phyloP scores from a whole-genome alignment of 1,140 invertebrate species.

The Augochlora pura region DNA sequence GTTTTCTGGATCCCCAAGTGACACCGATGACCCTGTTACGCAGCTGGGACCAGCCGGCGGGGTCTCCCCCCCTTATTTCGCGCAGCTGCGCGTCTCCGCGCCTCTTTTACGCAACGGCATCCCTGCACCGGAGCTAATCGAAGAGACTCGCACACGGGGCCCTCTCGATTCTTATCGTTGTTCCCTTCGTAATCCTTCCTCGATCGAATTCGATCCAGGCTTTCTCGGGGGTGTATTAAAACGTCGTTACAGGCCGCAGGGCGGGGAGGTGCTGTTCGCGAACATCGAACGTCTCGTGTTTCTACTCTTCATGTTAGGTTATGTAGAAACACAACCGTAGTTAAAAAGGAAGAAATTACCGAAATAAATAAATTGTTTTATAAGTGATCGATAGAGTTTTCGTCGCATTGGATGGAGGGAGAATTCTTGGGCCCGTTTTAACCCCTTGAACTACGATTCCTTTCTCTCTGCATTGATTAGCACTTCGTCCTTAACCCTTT shows the following conservation, averaged over 20 bases:
- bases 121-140: constrained; percentile 60
- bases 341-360: too few species aligned
- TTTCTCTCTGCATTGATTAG: too few species aligned
- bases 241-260: constrained; percentile 53
- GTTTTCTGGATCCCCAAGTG: constrained; percentile 26
- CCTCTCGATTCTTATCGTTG: constrained; percentile 54
- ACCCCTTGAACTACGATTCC: too few species aligned
- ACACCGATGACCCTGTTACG: constrained; percentile 64
- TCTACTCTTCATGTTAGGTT: too few species aligned
- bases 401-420: too few species aligned
- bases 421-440: too few species aligned
- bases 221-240: constrained; percentile 67
- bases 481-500: too few species aligned
- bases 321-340: too few species aligned
- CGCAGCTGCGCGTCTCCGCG: constrained; percentile 69
- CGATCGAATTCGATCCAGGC: constrained; percentile 66
- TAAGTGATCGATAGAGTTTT: too few species aligned
- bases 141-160: constrained; percentile 41
- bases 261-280: not conserved
- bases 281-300: too few species aligned
- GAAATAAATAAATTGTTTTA: too few species aligned
- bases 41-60: constrained; percentile 68
- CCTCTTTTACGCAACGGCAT: constrained; percentile 50
- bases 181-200: constrained; percentile 71
- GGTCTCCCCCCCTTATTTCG: constrained; percentile 61